Conservation (phyloP, 2,888 invertebrate genomes). For the Tetranychus piercei region DNA sequence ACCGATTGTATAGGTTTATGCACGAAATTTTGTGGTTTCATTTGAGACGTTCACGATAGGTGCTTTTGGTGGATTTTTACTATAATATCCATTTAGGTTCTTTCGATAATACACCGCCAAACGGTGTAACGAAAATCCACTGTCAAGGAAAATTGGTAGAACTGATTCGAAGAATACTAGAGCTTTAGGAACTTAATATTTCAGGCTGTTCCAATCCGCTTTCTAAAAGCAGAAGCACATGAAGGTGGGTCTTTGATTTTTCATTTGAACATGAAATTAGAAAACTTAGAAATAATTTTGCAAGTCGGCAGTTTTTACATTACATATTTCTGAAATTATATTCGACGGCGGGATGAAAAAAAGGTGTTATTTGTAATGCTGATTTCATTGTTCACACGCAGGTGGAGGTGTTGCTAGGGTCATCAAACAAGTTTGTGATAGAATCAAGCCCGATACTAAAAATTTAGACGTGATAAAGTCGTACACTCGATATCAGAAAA, state of each 20-base stretch:
- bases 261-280: conserved; percentile 35
- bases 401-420: conserved; percentile 65
- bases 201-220: conserved; percentile 86
- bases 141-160: conserved; percentile 84
- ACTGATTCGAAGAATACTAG: conserved; percentile 96
- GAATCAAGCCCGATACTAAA: conserved; percentile 67
- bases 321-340: conserved; percentile 91
- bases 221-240: conserved; percentile 25
- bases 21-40: conserved; percentile 97
- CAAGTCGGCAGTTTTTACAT: conserved; percentile 78
- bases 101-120: conserved; percentile 79
- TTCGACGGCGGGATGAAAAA: conserved; percentile 87
- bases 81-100: conserved; percentile 87
- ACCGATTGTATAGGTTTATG: conserved; percentile 74
- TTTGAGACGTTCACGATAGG: conserved; percentile 86
- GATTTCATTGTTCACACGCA: conserved; percentile 93
- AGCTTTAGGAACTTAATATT: conserved; percentile 91
- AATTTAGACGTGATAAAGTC: conserved; percentile 95
- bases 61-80: conserved; percentile 89
- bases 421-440: conserved; percentile 64
- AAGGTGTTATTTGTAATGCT: conserved; percentile 97
- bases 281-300: conserved; percentile 89
- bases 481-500: conserved; percentile 75
- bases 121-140: conserved; percentile 77
- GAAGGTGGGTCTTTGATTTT: conserved; percentile 21